Conservation (phyloP, 2,797 vertebrate species). For the Paramormyrops hopkinsi region DNA sequence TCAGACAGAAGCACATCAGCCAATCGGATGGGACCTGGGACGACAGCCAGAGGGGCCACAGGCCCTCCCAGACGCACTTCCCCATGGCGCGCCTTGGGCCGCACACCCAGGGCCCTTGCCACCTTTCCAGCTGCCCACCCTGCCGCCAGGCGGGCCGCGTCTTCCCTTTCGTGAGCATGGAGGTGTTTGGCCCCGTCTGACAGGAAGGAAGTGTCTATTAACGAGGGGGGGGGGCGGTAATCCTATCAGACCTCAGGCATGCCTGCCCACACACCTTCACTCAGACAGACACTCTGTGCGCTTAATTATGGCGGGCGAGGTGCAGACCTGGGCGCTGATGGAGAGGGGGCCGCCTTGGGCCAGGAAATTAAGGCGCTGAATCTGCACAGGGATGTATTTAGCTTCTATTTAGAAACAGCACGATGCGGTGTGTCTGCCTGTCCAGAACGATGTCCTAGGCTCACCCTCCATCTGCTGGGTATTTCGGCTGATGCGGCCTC, state of each 20-base stretch:
- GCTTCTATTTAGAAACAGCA: background rate
- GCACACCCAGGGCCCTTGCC: background rate
- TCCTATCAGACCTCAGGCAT: slow-evolving; percentile 60
- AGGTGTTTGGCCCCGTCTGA: slow-evolving; percentile 65
- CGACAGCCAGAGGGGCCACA: background rate
- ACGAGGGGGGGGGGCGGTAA: slow-evolving; percentile 53
- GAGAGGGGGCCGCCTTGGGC: background rate
- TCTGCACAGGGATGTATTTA: background rate
- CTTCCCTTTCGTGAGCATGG: slow-evolving; percentile 36
- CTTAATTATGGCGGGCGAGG: background rate
- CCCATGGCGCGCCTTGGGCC: background rate
- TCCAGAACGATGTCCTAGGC: background rate
- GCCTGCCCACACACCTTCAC: slow-evolving; percentile 49
- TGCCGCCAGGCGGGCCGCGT: background rate
- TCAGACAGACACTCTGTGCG: slow-evolving; percentile 19
- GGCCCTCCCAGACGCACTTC: background rate
- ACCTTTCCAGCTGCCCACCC: background rate
- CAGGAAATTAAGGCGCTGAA: background rate
- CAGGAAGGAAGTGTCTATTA: slow-evolving; percentile 69
- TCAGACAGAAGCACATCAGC: background rate
- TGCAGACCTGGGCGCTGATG: background rate
- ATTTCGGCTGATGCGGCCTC: background rate
- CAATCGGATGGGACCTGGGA: background rate
- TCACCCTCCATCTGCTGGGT: background rate
- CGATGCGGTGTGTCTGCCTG: background rate